Conservation (phyloP, 1,140 invertebrate genomes). For the Charaxes varanes region DNA sequence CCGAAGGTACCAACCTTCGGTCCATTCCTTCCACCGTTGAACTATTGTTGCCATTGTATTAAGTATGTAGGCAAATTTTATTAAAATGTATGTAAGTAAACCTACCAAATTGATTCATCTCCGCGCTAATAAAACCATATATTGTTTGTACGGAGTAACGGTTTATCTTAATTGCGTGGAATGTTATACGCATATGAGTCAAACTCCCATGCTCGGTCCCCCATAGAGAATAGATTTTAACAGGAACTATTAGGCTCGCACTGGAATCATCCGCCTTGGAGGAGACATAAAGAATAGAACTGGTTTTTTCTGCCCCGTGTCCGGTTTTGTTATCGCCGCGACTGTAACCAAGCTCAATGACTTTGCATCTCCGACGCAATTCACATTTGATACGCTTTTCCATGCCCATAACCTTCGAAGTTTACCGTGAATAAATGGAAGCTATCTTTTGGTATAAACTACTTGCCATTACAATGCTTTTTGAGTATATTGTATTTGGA, state of each 20-base stretch:
- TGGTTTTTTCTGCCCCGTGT: slow-evolving; percentile 44
- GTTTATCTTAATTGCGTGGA: slow-evolving; percentile 48
- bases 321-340: slow-evolving; percentile 22
- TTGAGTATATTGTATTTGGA: not conserved
- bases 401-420: too few relatives aligned
- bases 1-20: too few relatives aligned
- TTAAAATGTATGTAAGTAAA: too few relatives aligned
- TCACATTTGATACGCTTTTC: slow-evolving; percentile 4
- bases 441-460: too few relatives aligned
- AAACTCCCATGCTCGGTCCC: slow-evolving; percentile 16
- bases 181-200: slow-evolving; percentile 32
- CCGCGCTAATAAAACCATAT: too few relatives aligned
- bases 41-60: too few relatives aligned
- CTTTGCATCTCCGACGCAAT: slow-evolving; percentile 8
- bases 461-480: not conserved
- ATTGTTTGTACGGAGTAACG: too few relatives aligned
- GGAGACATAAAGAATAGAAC: slow-evolving; percentile 38
- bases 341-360: slow-evolving; percentile 12
- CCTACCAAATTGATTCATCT: too few relatives aligned
- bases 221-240: slow-evolving; percentile 17
- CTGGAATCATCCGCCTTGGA: slow-evolving; percentile 46
- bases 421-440: too few relatives aligned
- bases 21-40: too few relatives aligned
- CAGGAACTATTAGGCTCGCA: slow-evolving; percentile 18
- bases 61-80: too few relatives aligned